Evolutionary conservation across 2,797 vertebrate genomes (phyloP).

Genomic region (Cyprinella venusta): DNA sequence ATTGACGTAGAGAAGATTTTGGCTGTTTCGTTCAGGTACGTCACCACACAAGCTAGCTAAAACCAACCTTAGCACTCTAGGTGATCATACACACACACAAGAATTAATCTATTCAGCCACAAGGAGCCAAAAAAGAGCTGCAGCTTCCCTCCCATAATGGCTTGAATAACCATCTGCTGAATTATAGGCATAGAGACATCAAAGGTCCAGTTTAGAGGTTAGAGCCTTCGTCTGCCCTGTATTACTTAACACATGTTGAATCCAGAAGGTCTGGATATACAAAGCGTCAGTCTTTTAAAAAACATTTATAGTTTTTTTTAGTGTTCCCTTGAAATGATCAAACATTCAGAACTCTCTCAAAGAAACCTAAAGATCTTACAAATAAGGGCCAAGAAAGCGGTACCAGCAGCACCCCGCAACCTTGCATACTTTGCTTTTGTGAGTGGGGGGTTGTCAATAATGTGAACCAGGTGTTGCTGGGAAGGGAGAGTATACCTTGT

Average conservation of each 20-base stretch:
- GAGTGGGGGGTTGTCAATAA: slow-evolving; percentile 64
- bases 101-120: neutral
- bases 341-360: neutral
- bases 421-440: slow-evolving; percentile 58
- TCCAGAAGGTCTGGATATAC: slow-evolving; percentile 65
- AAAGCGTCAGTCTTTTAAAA: slow-evolving; percentile 47
- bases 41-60: neutral
- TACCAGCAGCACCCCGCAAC: slow-evolving; percentile 18
- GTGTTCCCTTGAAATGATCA: neutral
- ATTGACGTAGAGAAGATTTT: slow-evolving; percentile 92
- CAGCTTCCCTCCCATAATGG: neutral
- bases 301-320: slow-evolving; percentile 47
- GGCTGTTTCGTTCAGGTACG: slow-evolving; percentile 91
- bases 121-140: slow-evolving; percentile 3
- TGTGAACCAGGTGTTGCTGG: slow-evolving; percentile 74
- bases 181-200: slow-evolving; percentile 47
- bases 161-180: slow-evolving; percentile 24
- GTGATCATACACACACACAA: neutral
- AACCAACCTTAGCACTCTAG: neutral
- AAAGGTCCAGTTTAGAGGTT: slow-evolving; percentile 62
- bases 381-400: neutral
- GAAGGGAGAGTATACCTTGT: slow-evolving; percentile 68
- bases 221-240: slow-evolving; percentile 56
- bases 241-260: slow-evolving; percentile 64
- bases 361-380: slow-evolving; percentile 19